Conservation (phyloP, 2,888 invertebrate genomes). For the Metopia argyrocephala region DNA sequence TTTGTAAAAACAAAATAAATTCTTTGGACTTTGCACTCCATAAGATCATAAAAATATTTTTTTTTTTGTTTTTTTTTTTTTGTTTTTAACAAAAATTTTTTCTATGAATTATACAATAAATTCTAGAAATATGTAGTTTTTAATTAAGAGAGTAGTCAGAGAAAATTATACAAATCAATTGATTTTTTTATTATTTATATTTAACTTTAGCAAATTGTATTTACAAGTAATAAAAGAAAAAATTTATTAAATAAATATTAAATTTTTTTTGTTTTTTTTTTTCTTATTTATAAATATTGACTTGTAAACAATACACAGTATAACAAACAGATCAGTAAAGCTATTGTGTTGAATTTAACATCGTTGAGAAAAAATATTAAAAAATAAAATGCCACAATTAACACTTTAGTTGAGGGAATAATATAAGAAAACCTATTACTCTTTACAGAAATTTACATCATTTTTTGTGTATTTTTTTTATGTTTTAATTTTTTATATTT, state of each 20-base stretch:
- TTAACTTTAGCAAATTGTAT: conserved; percentile 15
- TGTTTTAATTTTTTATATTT: neutral
- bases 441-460: conserved; percentile 20
- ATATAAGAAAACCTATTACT: conserved; percentile 3
- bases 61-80: neutral
- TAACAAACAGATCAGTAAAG: conserved; percentile 7
- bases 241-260: neutral
- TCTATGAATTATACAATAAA: conserved; percentile 7
- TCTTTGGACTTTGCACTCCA: neutral
- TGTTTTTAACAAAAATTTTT: neutral
- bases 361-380: neutral
- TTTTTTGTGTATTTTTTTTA: conserved; percentile 4
- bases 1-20: neutral
- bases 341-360: conserved; percentile 26
- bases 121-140: neutral
- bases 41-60: neutral
- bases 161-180: neutral
- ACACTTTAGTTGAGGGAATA: conserved; percentile 1
- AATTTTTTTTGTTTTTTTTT: neutral
- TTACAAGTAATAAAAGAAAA: neutral
- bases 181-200: neutral
- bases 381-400: conserved; percentile 11
- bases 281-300: neutral
- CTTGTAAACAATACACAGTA: neutral
- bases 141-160: neutral